phyloP scores from a whole-genome alignment of 1,140 invertebrate species.

The Drosophila chauvacae region DNA sequence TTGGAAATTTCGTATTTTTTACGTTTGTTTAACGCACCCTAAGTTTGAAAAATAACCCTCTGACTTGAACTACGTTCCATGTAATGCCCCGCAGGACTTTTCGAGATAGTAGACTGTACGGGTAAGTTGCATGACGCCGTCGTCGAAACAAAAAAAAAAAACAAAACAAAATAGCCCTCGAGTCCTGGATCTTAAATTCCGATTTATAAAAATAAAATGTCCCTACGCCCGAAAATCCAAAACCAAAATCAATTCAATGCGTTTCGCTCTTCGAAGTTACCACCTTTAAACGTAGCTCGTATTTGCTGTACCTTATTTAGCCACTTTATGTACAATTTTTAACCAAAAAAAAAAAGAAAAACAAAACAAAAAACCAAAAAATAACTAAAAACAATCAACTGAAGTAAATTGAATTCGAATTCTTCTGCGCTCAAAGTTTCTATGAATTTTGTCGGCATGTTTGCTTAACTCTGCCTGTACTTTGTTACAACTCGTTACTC shows the following conservation, averaged over 20 bases:
- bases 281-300: conserved; percentile 68
- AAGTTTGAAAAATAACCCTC: conserved; percentile 42
- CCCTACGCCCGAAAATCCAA: conserved; percentile 10
- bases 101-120: conserved; percentile 90
- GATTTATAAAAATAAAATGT: conserved; percentile 43
- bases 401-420: conserved; percentile 30
- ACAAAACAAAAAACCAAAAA: conserved; percentile 31
- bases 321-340: conserved; percentile 61
- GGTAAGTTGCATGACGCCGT: conserved; percentile 87
- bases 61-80: conserved; percentile 57
- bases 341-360: conserved; percentile 35
- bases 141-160: conserved; percentile 12
- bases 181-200: conserved; percentile 46
- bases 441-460: conserved; percentile 75
- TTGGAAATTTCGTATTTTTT: conserved; percentile 36
- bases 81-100: conserved; percentile 86
- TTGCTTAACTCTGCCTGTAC: conserved; percentile 80
- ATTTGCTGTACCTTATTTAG: conserved; percentile 79
- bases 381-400: conserved; percentile 14
- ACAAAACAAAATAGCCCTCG: conserved; percentile 10
- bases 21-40: conserved; percentile 26
- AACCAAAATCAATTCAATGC: conserved; percentile 58
- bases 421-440: conserved; percentile 74
- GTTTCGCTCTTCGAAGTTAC: conserved; percentile 50
- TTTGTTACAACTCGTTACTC: conserved; percentile 68